Base-by-base conservation (phyloP, 2,888 invertebrate genomes). In the Lithophane leautieri region DNA sequence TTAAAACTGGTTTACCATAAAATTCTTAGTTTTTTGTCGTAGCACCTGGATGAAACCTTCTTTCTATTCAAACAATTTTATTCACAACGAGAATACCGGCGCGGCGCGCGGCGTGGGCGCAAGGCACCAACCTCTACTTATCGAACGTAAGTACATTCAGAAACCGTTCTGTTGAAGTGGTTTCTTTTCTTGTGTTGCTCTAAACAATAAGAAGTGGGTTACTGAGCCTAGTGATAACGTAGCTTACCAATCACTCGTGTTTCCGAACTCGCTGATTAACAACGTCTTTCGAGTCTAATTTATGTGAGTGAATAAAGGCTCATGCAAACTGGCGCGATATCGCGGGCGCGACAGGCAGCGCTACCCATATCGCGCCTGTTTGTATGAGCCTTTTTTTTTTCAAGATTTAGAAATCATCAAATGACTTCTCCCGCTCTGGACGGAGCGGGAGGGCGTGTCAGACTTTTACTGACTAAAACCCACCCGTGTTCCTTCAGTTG, bases 121-220 rank as follows among this genome's bases (percentile, higher is more conserved):
- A 44, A 9, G 28, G 28, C 16, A 28, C 47, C 61, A 16, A 28
- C 28, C 25, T n/a, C 44, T 19, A 22, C 40, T 65, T 69, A 70
- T 67, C 47, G 28, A 50, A 22, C 67, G 7, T n/a, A 22, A 62
- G 4, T n/a, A 16, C 58, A 65, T 62, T 70, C 60, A 70, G 22
- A 52, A 56, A 44, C 60, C 16, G 62, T 63, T 62, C 2, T 58
- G 58, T 78, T 14, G 47, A 22, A 42, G 28, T 54, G 4, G 22
- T 82, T 50, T 47, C 12, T 79, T 79, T 82, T 82, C 42, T 63
- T 25, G 25, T 60, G 66, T 68, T 47, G 63, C 44, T 60, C 12
- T 47, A 4, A 70, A 82, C 76, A 82, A 82, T 79, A 62, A 56
- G 44, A 76, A 68, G 54, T 73, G 40, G 54, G 63, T 61, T 25